These are phyloP conservation scores for Pangasius djambal DNA, from an alignment of 2,797 vertebrate species.

Conservation along the genomic window DNA sequence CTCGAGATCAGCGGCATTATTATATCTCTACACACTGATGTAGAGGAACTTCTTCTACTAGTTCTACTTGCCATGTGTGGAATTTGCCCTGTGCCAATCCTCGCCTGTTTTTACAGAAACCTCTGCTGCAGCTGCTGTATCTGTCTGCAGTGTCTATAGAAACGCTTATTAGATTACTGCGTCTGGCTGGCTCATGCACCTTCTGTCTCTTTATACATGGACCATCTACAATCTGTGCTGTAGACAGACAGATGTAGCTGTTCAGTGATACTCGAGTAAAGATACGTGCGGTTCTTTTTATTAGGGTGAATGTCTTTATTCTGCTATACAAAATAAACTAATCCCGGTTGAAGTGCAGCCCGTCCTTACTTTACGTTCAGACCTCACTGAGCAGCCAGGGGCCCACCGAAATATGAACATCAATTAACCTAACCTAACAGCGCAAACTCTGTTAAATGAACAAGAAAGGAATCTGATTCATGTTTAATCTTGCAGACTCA, in stretches of 20 bases:
- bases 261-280: background rate
- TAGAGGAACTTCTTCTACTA: background rate
- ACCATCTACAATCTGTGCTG: background rate
- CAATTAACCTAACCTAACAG: slow-evolving; percentile 58
- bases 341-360: background rate
- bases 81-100: slow-evolving; percentile 18
- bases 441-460: slow-evolving; percentile 58
- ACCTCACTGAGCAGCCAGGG: slow-evolving; percentile 22
- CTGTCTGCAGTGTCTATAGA: slow-evolving; percentile 48
- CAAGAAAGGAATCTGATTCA: slow-evolving; percentile 68
- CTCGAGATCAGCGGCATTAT: background rate
- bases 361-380: slow-evolving; percentile 4
- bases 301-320: background rate
- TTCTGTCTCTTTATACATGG: slow-evolving; percentile 27
- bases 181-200: slow-evolving; percentile 12
- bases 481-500: slow-evolving; percentile 68
- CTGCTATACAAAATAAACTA: background rate
- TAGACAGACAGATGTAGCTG: background rate
- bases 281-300: background rate
- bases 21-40: background rate
- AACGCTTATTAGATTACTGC: slow-evolving; percentile 62
- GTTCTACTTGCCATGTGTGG: slow-evolving; percentile 4
- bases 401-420: slow-evolving; percentile 41
- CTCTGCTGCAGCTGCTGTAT: slow-evolving; percentile 55
- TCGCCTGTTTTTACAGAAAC: slow-evolving; percentile 5